These are phyloP conservation scores for Elephantulus edwardii DNA, from an alignment of 2,113 vertebrate genomes.

Conservation along the genomic window DNA sequence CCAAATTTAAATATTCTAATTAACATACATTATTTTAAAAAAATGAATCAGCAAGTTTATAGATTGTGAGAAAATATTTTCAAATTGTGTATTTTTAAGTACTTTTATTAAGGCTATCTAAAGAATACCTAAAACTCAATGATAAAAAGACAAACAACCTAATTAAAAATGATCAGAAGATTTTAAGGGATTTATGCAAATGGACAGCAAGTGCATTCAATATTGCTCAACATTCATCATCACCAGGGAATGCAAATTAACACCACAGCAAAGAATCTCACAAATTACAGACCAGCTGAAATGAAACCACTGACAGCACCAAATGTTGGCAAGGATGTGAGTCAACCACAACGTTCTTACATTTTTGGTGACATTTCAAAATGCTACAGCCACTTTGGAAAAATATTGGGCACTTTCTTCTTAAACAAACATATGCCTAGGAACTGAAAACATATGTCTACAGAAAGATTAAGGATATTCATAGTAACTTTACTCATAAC, in stretches of 20 bases:
- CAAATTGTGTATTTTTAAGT: neutral
- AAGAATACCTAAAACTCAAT: neutral
- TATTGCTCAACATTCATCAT: fast-evolving
- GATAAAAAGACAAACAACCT: neutral
- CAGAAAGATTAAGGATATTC: neutral
- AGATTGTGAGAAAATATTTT: neutral
- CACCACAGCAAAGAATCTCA: neutral
- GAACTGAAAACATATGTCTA: neutral
- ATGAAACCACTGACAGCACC: neutral
- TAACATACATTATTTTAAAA: neutral
- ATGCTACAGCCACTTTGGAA: slow-evolving; percentile 1
- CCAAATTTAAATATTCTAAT: neutral
- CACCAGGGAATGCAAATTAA: neutral
- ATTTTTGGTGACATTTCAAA: neutral
- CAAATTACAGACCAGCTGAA: too few species aligned
- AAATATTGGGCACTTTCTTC: slow-evolving; percentile 47
- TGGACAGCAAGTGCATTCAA: neutral
- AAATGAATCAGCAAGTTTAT: neutral
- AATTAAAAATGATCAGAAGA: neutral
- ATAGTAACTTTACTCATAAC: too few species aligned
- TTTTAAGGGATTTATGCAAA: neutral
- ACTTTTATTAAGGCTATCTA: neutral
- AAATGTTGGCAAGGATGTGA: neutral
- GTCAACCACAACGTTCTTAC: neutral
- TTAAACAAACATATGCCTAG: slow-evolving; percentile 44